Base-by-base conservation (phyloP, 2,113 vertebrate genomes). In the Atherinomorus stipes region DNA sequence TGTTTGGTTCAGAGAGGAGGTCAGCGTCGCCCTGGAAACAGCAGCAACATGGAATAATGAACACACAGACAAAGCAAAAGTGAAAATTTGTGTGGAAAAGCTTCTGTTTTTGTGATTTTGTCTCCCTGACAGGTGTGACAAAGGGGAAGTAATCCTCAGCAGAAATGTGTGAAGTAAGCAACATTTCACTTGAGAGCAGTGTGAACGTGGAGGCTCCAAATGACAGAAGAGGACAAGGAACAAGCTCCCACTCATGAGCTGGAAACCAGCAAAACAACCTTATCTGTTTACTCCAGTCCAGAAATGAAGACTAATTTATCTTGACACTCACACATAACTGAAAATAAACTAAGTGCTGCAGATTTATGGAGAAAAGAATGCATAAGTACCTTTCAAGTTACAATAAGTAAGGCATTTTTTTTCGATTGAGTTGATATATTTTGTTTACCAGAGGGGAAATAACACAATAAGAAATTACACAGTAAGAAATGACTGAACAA, bases 71-170 rank as follows among this genome's bases (percentile, higher is more conserved):
- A 34, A 60, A 71, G 67, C 3, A 3, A 58, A 51, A 45, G 63
- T 2, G 7, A 21, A 22, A 34, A 62, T 38, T 34, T 44, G 21
- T 7, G 11, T 25, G 40, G 51, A 34, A 21, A 61, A 21, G 28
- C 60, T 31, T 42, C 3, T 74, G 49, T 59, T 68, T 70, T 23
- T 50, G 50, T 57, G 70, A 59, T 44, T 84, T 71, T 67, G 69
- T 81, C 80, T 67, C 75, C 47, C 49, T 25, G 82, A 80, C 76
- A 78, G 65, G 54, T 76, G 71, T 23, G 84, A 80, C 71, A 71
- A 54, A 74, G 62, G 54, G 54, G 67, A 78, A 72, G 65, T 21
- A 22, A 34, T 71, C 78, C 70, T 74, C n/a, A 6, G 0, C 47
- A 37, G 63, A 44, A 56, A 75, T 68, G 69, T 82, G 80, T 31